These are phyloP conservation scores for Andricus curvator DNA, from an alignment of 2,888 invertebrate species.

Conservation along the genomic window DNA sequence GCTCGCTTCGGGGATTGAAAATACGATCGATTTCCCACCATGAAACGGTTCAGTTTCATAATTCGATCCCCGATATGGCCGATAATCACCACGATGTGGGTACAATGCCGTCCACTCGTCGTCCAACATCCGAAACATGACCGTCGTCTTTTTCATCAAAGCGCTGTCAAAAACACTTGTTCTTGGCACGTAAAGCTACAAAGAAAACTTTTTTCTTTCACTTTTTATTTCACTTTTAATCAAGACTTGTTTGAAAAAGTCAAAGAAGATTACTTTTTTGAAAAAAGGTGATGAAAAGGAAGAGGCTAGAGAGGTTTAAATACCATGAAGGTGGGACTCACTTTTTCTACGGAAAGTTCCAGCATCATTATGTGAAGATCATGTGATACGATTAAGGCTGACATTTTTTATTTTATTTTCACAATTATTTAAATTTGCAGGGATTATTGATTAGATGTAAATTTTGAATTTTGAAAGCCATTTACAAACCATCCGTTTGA, in stretches of 20 bases:
- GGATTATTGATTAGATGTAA: neutral
- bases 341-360: constrained; percentile 69
- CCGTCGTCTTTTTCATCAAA: constrained; percentile 65
- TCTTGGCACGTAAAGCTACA: constrained; percentile 67
- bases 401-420: constrained; percentile 59
- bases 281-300: too few species aligned
- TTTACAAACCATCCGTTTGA: constrained; percentile 20
- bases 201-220: constrained; percentile 1
- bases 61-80: constrained; percentile 65
- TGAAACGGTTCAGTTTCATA: constrained; percentile 65
- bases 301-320: neutral
- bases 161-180: constrained; percentile 63
- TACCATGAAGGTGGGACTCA: constrained; percentile 49
- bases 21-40: constrained; percentile 71
- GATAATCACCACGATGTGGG: constrained; percentile 66
- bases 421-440: neutral
- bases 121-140: constrained; percentile 69
- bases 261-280: neutral
- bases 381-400: constrained; percentile 65
- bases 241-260: neutral
- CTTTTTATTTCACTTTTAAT: neutral
- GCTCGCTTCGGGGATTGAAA: constrained; percentile 61
- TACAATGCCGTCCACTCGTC: constrained; percentile 67
- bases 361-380: constrained; percentile 70
- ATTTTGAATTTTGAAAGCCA: constrained; percentile 3